Evolutionary conservation across 2,888 invertebrate species (phyloP).

Genomic region (Leptinotarsa rubiginosa): DNA sequence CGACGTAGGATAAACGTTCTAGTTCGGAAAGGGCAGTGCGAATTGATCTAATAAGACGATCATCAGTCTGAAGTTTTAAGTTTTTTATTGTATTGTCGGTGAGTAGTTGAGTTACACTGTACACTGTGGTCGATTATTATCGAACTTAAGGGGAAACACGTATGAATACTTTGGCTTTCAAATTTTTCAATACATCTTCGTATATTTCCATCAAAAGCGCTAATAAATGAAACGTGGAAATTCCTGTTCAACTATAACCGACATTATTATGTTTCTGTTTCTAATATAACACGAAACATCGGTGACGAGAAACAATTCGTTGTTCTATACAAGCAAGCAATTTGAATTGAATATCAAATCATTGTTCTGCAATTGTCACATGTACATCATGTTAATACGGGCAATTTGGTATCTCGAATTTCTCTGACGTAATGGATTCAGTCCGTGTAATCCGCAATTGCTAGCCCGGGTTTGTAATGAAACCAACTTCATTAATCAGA

Average conservation of each 20-base stretch:
- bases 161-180: background rate
- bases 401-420: constrained; percentile 5
- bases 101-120: too few species aligned
- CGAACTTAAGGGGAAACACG: too few species aligned
- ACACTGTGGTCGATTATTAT: too few species aligned
- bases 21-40: too few species aligned
- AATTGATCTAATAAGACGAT: too few species aligned
- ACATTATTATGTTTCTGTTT: background rate
- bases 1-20: too few species aligned
- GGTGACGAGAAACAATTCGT: background rate
- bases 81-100: too few species aligned
- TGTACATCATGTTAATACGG: constrained; percentile 5
- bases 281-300: background rate
- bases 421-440: constrained; percentile 7
- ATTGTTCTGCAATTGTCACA: constrained; percentile 13
- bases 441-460: constrained; percentile 11
- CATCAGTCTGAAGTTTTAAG: too few species aligned
- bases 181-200: background rate
- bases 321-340: background rate
- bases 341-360: constrained; percentile 14
- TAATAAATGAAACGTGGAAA: background rate
- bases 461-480: constrained; percentile 8
- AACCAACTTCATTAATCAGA: constrained; percentile 20
- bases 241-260: background rate
- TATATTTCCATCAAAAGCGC: background rate